A percentile compares a stretch with the other conserved stretches of the same genome.
phyloP scores from a whole-genome alignment of 2,888 invertebrate species.

The Brenthis hecate region DNA sequence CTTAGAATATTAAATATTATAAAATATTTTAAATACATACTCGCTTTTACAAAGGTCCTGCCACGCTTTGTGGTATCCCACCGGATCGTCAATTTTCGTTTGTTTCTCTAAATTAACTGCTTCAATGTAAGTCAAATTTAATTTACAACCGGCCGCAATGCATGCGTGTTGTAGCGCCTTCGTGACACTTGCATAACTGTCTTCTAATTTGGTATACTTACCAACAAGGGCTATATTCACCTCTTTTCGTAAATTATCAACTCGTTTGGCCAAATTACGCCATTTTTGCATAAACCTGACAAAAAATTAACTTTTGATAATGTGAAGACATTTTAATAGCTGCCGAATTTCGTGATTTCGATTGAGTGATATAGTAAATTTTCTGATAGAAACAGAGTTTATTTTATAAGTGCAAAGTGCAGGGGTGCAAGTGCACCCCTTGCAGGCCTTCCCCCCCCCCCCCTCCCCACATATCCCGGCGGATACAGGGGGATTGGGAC shows the following conservation, averaged over 20 bases:
- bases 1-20: background rate
- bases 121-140: slow-evolving; percentile 95
- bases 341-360: no score
- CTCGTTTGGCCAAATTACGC: slow-evolving; percentile 93
- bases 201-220: slow-evolving; percentile 97
- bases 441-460: no score
- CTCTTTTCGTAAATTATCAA: slow-evolving; percentile 91
- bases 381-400: no score
- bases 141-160: slow-evolving; percentile 90
- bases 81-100: slow-evolving; percentile 88
- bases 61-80: slow-evolving; percentile 96
- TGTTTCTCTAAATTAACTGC: slow-evolving; percentile 92
- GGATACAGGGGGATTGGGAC: no score
- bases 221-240: slow-evolving; percentile 96
- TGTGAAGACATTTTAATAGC: background rate
- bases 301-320: slow-evolving; percentile 3
- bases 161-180: slow-evolving; percentile 98
- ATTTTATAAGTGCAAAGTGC: no score
- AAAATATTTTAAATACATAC: slow-evolving; percentile 74
- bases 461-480: no score
- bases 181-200: slow-evolving; percentile 97
- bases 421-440: no score
- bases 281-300: slow-evolving; percentile 92
- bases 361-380: no score
- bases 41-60: slow-evolving; percentile 92